phyloP scores from a whole-genome alignment of 2,113 vertebrate genomes.

The Arizona elegans region DNA sequence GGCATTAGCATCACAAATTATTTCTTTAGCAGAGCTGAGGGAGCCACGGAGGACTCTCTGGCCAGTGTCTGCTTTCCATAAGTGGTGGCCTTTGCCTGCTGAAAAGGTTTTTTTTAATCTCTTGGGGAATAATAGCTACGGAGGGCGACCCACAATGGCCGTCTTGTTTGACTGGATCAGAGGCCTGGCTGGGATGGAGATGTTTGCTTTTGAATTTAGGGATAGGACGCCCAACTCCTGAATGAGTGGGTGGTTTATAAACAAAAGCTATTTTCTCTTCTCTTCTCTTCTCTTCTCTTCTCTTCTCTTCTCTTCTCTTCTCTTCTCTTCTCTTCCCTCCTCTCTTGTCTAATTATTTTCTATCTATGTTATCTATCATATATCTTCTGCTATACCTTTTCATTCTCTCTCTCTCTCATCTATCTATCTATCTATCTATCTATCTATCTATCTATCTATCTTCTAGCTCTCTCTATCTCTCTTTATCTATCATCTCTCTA shows the following conservation, averaged over 20 bases:
- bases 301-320: too few species aligned
- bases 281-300: too few species aligned
- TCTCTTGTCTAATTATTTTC: background rate
- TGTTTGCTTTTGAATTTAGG: background rate
- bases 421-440: background rate
- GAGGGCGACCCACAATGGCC: background rate
- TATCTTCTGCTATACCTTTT: too few species aligned
- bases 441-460: background rate
- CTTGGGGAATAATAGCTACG: background rate
- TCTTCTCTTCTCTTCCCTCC: accelerated
- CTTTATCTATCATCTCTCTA: background rate
- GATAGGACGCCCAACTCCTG: background rate
- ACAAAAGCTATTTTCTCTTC: background rate
- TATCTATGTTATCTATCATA: too few species aligned
- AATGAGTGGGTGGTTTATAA: background rate
- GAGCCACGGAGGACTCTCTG: background rate
- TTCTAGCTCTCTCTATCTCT: background rate
- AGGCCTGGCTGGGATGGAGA: background rate
- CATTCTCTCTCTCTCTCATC: background rate
- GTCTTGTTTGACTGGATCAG: slow-evolving; percentile 15
- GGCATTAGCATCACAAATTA: background rate
- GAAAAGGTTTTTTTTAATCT: slow-evolving; percentile 18
- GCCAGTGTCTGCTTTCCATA: slow-evolving; percentile 7
- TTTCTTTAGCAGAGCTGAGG: background rate
- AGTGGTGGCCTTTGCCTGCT: background rate